Evolutionary conservation across 2,113 vertebrate species (phyloP).

Genomic region (Channa argus): DNA sequence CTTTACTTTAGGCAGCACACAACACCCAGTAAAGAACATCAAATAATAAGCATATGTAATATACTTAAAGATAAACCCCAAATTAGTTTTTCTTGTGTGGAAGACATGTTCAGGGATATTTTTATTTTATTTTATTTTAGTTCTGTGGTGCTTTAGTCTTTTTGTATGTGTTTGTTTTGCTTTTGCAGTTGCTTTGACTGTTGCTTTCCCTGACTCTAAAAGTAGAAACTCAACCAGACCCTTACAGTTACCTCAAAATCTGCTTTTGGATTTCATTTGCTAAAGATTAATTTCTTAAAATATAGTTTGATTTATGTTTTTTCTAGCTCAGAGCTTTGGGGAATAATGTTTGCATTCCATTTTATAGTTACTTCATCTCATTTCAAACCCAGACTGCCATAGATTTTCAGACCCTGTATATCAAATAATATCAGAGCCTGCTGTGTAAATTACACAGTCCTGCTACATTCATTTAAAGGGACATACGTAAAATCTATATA

Average conservation of each 20-base stretch:
- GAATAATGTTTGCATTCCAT: conserved; percentile 33
- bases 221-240: conserved; percentile 31
- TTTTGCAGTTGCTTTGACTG: conserved; percentile 27
- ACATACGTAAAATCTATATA: too few relatives aligned
- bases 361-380: conserved; percentile 16
- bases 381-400: conserved; percentile 8
- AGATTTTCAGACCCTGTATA: conserved; percentile 13
- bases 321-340: conserved; percentile 22
- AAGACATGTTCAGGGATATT: not conserved
- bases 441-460: not conserved
- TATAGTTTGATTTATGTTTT: conserved; percentile 32
- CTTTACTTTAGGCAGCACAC: conserved; percentile 38
- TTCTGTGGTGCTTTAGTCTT: not conserved
- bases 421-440: conserved; percentile 18
- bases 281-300: not conserved
- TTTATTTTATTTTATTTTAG: conserved; percentile 2
- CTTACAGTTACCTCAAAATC: conserved; percentile 24
- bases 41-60: not conserved
- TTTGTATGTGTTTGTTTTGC: conserved; percentile 14
- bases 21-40: not conserved
- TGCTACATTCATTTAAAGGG: too few relatives aligned
- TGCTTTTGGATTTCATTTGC: conserved; percentile 27
- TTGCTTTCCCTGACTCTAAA: conserved; percentile 30
- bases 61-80: not conserved
- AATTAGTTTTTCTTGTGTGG: not conserved